These are phyloP conservation scores for Drosophila meridiana DNA, from an alignment of 2,888 invertebrate genomes.

Conservation along the genomic window DNA sequence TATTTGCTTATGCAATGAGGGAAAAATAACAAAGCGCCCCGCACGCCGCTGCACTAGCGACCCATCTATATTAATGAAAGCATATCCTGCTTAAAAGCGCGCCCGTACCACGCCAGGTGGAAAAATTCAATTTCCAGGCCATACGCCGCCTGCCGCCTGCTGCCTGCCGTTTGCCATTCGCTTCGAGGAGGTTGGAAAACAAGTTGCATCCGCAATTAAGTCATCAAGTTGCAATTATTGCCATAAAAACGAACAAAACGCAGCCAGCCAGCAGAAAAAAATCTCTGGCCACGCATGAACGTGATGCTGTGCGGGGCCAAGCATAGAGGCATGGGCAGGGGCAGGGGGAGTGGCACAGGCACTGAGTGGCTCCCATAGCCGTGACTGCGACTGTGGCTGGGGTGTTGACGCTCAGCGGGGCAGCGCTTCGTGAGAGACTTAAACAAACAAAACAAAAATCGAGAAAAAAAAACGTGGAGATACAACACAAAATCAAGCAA, in stretches of 20 bases:
- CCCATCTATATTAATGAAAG: slow-evolving; percentile 78
- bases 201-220: slow-evolving; percentile 82
- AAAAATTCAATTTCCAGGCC: slow-evolving; percentile 80
- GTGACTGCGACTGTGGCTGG: slow-evolving; percentile 51
- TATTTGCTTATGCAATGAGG: slow-evolving; percentile 79
- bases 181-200: slow-evolving; percentile 72
- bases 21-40: slow-evolving; percentile 52
- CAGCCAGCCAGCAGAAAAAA: slow-evolving; percentile 60
- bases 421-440: slow-evolving; percentile 66
- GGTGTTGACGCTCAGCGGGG: slow-evolving; percentile 80
- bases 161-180: slow-evolving; percentile 22
- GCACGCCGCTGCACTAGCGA: slow-evolving; percentile 11
- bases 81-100: slow-evolving; percentile 78
- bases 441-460: slow-evolving; percentile 53
- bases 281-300: slow-evolving; percentile 80
- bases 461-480: slow-evolving; percentile 1
- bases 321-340: background rate
- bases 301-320: slow-evolving; percentile 66
- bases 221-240: slow-evolving; percentile 81
- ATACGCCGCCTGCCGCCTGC: slow-evolving; percentile 27
- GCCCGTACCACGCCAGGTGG: slow-evolving; percentile 66
- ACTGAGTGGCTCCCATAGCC: slow-evolving; percentile 39
- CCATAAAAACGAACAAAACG: slow-evolving; percentile 82
- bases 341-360: slow-evolving; percentile 8
- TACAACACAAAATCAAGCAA: slow-evolving; percentile 35